Base-by-base conservation (phyloP, 2,797 vertebrate species). In the Antennarius maculatus region DNA sequence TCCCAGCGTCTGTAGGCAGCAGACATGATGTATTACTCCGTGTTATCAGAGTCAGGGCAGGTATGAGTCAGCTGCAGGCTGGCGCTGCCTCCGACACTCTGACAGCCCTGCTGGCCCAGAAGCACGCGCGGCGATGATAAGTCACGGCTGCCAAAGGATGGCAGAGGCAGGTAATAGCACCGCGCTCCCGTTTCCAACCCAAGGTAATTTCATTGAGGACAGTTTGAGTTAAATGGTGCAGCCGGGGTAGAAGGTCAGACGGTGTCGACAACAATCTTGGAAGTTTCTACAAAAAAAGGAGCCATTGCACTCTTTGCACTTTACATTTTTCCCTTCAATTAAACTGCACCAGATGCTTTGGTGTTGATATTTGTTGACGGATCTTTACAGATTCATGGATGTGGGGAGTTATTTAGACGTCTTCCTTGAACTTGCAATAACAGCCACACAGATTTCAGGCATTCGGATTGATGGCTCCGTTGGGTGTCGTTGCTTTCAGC, bases 41-140 rank as follows among this genome's bases (percentile, higher is more conserved):
- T 46, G 63, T 23, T 72, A 61, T 71, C 46, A 61, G 54, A 69
- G 72, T 28, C 46, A 51, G 13, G 41, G 72, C 58, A 59, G 76
- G 65, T 62, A 57, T 74, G 77, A 85, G 75, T 80, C 77, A 76
- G 72, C 51, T n/a, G 16, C 54, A 39, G 50, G 3, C 23, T 23
- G 23, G 23, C 23, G 23, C 23, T 23, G 23, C 23, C 23, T 23
- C 23, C 23, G 23, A 23, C 23, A 23, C 23, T 23, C 18, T 58
- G 66, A 59, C 73, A 56, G 57, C 23, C 23, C 66, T 46, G 72
- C 55, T 49, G 46, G 17, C 48, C 45, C 8, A 29, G 17, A 39
- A 56, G 48, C 34, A 57, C 58, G 1, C 47, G 54, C 61, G 3
- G 57, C 5, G 54, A 17, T 48, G 47, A 81, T 60, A 62, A 78